Evolutionary conservation across 92 coral and sea anemone genomes (phyloP), one percentile per base, ranked within the genome.

Genomic region (Anthopleura xanthogrammica): DNA sequence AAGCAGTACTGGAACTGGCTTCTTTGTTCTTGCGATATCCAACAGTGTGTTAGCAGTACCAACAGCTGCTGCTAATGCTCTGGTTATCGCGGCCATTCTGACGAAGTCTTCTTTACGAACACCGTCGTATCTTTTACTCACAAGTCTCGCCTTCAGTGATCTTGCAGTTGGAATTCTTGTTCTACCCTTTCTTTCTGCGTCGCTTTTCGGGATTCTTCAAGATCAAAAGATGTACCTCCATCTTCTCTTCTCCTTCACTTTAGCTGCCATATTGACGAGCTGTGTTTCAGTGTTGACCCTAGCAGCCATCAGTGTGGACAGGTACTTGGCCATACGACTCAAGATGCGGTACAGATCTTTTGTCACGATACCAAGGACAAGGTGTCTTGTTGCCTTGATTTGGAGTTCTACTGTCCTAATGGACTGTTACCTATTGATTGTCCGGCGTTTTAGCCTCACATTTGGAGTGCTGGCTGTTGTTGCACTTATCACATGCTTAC

Each of bases 241-340:
- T 65, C 72, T 65, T 7, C 9, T 65, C 1, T 5, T 22, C 12
- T 5, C 12, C 12, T 2, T 29, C 6, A 14, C 42, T 29, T 13
- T 36, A 12, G 43, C 16, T 68, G 42, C 20, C 5, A 4, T 14
- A 29, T 68, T 68, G 43, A 8, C 42, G 74, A 29, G 74, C 42
- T 68, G 74, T 29, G 74, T 10, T 2, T 68, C 74, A 11, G 46
- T 68, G 41, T 68, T 68, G 46, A 68, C 74, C 41, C 16, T 29
- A 68, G 29, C 74, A 68, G 74, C 74, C 40, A 82, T 82, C 13
- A 73, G 60, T 68, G 64, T 70, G 3, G 85, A 82, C 74, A 70
- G 85, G 41, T 82, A 48, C 78, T 16, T 82, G 77, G 85, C 85
- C 8, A 82, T 82, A 71, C 85, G 85, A 52, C 78, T 82, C 68